These are phyloP conservation scores for Typhlichthys eigenmanni DNA, from an alignment of 2,797 vertebrate species.

Conservation along the genomic window DNA sequence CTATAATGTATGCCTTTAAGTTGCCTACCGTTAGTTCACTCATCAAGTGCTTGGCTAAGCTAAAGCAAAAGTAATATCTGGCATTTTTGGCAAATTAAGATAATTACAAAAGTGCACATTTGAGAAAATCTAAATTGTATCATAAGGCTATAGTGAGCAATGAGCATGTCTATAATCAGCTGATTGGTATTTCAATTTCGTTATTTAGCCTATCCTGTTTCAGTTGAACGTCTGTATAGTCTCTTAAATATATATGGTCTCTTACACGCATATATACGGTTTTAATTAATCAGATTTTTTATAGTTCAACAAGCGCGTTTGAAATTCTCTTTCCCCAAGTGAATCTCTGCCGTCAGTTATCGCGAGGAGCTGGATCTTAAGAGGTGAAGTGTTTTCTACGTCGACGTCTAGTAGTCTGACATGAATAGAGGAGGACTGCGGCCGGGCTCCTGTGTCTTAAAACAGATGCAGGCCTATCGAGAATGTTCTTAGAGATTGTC, in stretches of 20 bases:
- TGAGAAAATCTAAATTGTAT: too few relatives aligned
- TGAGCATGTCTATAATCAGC: too few relatives aligned
- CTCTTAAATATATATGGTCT: too few relatives aligned
- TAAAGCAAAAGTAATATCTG: too few relatives aligned
- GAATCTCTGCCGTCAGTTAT: slow-evolving; percentile 55
- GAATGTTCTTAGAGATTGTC: neutral
- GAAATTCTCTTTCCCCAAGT: slow-evolving; percentile 1
- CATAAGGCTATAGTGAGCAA: too few relatives aligned
- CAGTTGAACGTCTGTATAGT: too few relatives aligned
- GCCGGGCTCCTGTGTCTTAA: slow-evolving; percentile 16
- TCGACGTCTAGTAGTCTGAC: slow-evolving; percentile 60
- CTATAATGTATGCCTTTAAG: neutral
- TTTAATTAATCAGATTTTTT: neutral
- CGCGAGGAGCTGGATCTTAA: slow-evolving; percentile 69
- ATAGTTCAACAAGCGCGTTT: neutral
- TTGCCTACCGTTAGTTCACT: slow-evolving; percentile 62
- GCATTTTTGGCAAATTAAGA: too few relatives aligned
- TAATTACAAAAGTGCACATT: too few relatives aligned
- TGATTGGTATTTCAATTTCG: too few relatives aligned
- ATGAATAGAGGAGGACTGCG: slow-evolving; percentile 34
- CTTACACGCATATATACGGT: too few relatives aligned
- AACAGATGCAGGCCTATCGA: neutral
- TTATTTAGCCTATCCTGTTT: too few relatives aligned
- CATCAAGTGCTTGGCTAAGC: slow-evolving; percentile 2
- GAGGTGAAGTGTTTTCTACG: slow-evolving; percentile 63